Conservation (phyloP, 2,797 vertebrate genomes). For the Manis javanica region DNA sequence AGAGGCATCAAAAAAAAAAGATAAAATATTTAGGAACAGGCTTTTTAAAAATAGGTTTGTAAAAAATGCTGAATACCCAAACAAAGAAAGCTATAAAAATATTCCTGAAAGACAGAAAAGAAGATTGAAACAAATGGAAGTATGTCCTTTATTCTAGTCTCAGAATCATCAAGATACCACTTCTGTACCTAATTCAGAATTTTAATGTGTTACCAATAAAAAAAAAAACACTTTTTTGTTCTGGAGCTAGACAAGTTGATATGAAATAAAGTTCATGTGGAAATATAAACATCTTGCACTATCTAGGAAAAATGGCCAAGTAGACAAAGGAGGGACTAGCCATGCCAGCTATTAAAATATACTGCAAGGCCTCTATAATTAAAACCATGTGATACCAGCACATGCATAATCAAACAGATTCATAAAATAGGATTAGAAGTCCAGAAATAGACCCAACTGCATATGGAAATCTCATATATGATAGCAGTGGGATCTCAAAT, state of each 20-base stretch:
- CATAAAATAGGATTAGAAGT: background rate
- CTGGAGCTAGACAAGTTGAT: background rate
- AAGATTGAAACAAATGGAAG: background rate
- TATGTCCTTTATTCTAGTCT: background rate
- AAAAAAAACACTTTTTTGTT: background rate
- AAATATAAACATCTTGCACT: conserved; percentile 33
- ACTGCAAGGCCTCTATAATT: background rate
- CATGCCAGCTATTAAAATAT: background rate
- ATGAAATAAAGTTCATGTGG: conserved; percentile 30
- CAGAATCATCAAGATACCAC: conserved; percentile 22
- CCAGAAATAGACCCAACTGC: background rate
- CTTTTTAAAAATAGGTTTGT: background rate
- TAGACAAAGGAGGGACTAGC: background rate
- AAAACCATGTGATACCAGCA: background rate
- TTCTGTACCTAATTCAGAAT: background rate
- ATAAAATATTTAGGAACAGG: background rate
- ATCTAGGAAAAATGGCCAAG: conserved; percentile 30
- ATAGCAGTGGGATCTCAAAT: background rate
- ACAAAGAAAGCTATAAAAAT: background rate
- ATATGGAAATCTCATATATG: background rate
- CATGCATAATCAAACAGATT: background rate
- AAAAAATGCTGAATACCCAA: background rate
- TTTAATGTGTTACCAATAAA: conserved; percentile 25
- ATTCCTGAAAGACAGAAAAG: background rate
- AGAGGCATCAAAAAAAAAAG: background rate